Base-by-base conservation (phyloP, 2,113 vertebrate species). In the Xerus inauris region DNA sequence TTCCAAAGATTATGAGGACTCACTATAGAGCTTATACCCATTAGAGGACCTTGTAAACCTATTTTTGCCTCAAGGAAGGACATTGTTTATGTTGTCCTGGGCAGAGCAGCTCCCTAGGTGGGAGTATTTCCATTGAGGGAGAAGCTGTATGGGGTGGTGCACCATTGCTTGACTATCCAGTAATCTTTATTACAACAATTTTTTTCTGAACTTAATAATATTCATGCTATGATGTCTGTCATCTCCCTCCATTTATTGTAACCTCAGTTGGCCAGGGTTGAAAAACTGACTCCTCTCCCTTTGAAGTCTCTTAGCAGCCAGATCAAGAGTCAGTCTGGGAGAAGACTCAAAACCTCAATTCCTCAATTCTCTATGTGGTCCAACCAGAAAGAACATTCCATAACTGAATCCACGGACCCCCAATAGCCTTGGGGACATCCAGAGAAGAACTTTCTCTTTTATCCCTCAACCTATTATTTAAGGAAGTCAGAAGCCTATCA, bases 371-470 rank as follows among this genome's bases (percentile, higher is more conserved):
- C 6, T 0, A 24, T 0, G 0, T 16, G 17, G 8, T 30, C 45
- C 42, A 69, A 40, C 6, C 6, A 12, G 35, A 51, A n/a, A 26
- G 14, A 59, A 30, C 28, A 20, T 19, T 2, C 32, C 35, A 32
- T 10, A 2, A 0, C 24, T 30, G 57, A 45, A 42, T 8, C 11
- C 8, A 8, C 2, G 10, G 38, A 8, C 20, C 40, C 11, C 30
- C 13, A n/a, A 4, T 11, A 30, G 13, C 10, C 42, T 38, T 30
- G 35, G 6, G 40, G 24, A n/a, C 5, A 20, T 24, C 6, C 19
- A 49, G 4, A 72, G 3, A 0, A 3, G 22, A n/a, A n/a, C 16
- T 2, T 57, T 24, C 2, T 47, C 8, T 13, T 17, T 6, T 14
- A 72, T 5, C 3, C 8, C 16, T 59, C 26, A 8, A 1, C 2